These are phyloP conservation scores for Acrobasis repandana DNA, from an alignment of 2,888 invertebrate species.

Conservation along the genomic window DNA sequence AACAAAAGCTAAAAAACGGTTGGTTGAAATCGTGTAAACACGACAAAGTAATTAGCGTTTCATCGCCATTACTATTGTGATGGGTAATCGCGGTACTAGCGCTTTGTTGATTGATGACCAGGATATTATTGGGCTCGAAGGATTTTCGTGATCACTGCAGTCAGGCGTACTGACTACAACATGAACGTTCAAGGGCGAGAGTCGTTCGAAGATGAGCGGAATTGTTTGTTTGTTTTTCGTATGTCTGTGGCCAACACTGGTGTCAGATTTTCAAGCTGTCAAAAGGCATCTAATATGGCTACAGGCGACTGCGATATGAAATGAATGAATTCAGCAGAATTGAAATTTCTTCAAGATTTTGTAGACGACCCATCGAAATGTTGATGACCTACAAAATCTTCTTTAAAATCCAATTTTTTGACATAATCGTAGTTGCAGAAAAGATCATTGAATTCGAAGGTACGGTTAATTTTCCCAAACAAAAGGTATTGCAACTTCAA, in stretches of 20 bases:
- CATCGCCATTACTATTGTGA: slow-evolving; percentile 16
- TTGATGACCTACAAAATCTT: too few relatives aligned
- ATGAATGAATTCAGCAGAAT: too few relatives aligned
- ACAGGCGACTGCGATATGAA: too few relatives aligned
- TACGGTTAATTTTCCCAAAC: not conserved
- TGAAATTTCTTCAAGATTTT: too few relatives aligned
- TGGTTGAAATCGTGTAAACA: slow-evolving; percentile 18
- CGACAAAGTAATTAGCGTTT: slow-evolving; percentile 20
- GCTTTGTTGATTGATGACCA: not conserved
- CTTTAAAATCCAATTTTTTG: not conserved
- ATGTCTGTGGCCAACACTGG: too few relatives aligned
- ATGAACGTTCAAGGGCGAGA: too few relatives aligned
- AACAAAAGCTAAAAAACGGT: slow-evolving; percentile 23
- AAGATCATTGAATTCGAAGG: slow-evolving; percentile 15
- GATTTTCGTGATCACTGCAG: not conserved
- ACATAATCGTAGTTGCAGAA: not conserved
- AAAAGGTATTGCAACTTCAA: slow-evolving; percentile 14
- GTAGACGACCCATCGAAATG: too few relatives aligned
- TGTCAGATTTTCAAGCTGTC: too few relatives aligned
- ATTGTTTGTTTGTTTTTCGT: too few relatives aligned
- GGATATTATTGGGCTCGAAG: not conserved
- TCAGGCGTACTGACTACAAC: not conserved
- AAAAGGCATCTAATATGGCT: too few relatives aligned
- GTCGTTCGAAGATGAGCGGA: too few relatives aligned
- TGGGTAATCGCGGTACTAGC: slow-evolving; percentile 3